Evolutionary conservation across 1,140 invertebrate species (phyloP).

Genomic region (Agrypnia vestita): DNA sequence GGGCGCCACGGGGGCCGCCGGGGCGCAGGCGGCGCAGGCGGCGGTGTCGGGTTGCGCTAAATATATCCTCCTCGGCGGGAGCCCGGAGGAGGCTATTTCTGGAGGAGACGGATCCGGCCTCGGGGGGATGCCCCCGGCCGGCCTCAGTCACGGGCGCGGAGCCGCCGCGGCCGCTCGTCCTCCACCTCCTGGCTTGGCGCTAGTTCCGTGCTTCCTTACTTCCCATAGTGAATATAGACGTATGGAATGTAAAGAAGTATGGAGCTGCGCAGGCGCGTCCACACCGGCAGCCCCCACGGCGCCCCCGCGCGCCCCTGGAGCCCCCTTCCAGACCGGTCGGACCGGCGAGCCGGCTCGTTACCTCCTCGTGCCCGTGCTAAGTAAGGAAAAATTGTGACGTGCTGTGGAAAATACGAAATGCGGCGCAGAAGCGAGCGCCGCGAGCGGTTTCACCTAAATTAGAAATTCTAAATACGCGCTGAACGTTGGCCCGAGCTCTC

Average conservation of each 20-base stretch:
- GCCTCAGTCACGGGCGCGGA: conserved; percentile 64
- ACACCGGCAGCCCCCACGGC: no score
- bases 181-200: conserved; percentile 70
- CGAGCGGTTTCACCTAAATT: no score
- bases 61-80: conserved; percentile 62
- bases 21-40: background rate
- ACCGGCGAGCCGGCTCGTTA: no score
- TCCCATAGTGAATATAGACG: conserved; percentile 88
- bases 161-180: conserved; percentile 59
- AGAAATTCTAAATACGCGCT: no score
- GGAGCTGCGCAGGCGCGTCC: conserved; percentile 78
- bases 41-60: conserved; percentile 59
- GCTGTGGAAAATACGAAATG: no score
- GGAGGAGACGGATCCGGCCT: conserved; percentile 87
- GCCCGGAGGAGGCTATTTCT: conserved; percentile 79
- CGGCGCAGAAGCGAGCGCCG: no score
- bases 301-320: conserved; percentile 7
- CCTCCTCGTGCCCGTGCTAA: no score
- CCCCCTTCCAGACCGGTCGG: no score
- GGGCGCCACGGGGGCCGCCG: conserved; percentile 62
- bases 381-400: no score
- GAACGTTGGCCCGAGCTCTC: no score
- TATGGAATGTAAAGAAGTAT: conserved; percentile 99
- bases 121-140: conserved; percentile 72
- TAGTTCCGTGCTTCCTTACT: conserved; percentile 96